Evolutionary conservation across 2,888 invertebrate genomes (phyloP).

Genomic region (Drosophila macrospina): DNA sequence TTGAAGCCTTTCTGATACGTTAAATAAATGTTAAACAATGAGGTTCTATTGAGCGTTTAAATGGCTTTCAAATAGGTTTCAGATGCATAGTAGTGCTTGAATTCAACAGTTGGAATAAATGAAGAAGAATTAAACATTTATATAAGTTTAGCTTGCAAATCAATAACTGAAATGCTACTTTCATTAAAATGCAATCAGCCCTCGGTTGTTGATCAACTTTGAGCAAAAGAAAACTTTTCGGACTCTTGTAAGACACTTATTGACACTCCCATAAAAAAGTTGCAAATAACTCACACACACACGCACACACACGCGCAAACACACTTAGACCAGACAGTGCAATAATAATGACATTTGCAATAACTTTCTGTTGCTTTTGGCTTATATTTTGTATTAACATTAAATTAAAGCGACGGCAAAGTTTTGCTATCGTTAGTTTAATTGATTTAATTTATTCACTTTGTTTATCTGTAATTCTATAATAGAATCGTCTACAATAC

Average conservation of each 20-base stretch:
- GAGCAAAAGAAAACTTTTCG: slow-evolving; percentile 43
- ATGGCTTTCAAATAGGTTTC: background rate
- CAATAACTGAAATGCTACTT: too few relatives aligned
- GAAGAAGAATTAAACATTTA: background rate
- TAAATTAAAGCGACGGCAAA: slow-evolving; percentile 34
- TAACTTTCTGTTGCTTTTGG: slow-evolving; percentile 4
- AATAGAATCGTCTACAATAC: slow-evolving; percentile 90
- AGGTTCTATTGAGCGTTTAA: background rate
- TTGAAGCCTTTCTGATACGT: slow-evolving; percentile 9
- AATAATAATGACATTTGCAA: slow-evolving; percentile 30
- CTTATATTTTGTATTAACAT: slow-evolving; percentile 11
- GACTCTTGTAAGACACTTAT: slow-evolving; percentile 72
- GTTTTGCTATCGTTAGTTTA: slow-evolving; percentile 14
- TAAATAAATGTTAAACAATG: background rate
- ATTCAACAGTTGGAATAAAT: too few relatives aligned
- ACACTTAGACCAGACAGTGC: slow-evolving; percentile 28
- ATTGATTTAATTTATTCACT: slow-evolving; percentile 21
- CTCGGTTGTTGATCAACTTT: slow-evolving; percentile 34
- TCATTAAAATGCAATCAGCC: slow-evolving; percentile 20
- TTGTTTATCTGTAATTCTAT: slow-evolving; percentile 18
- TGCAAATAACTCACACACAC: slow-evolving; percentile 34
- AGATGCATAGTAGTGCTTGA: too few relatives aligned
- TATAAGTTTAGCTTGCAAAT: too few relatives aligned
- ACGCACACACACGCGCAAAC: too few relatives aligned
- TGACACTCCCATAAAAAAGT: slow-evolving; percentile 65